A percentile compares a stretch with the other conserved stretches of the same genome.
phyloP scores from a whole-genome alignment of 1,140 invertebrate species.

The Archivesica marissinica region DNA sequence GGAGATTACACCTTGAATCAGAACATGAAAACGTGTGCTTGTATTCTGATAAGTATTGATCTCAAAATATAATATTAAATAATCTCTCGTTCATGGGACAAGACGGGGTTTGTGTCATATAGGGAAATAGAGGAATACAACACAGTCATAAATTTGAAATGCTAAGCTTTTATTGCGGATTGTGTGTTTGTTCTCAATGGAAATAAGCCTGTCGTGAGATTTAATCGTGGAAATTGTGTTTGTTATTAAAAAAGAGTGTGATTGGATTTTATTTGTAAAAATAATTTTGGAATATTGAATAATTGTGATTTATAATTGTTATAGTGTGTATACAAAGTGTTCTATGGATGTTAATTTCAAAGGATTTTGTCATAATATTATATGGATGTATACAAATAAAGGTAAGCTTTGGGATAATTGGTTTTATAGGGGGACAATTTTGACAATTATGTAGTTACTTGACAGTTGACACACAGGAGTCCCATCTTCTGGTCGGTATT shows the following conservation, averaged over 20 bases:
- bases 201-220: slow-evolving; percentile 1
- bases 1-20: slow-evolving; percentile 20
- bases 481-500: no score
- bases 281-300: background rate
- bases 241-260: slow-evolving; percentile 19
- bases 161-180: slow-evolving; percentile 8
- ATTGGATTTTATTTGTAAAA: slow-evolving; percentile 1
- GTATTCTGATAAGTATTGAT: slow-evolving; percentile 24
- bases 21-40: slow-evolving; percentile 8
- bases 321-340: background rate
- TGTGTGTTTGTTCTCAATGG: slow-evolving; percentile 20
- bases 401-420: no score
- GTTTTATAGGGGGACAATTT: no score
- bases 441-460: no score
- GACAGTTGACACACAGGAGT: no score
- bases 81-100: background rate
- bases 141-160: slow-evolving; percentile 15
- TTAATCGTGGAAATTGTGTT: slow-evolving; percentile 13
- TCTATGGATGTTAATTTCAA: slow-evolving; percentile 6
- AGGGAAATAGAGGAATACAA: background rate
- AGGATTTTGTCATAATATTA: background rate
- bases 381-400: background rate
- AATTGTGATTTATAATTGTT: background rate
- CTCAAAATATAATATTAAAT: slow-evolving; percentile 42
- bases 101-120: slow-evolving; percentile 24